These are phyloP conservation scores for Gadus chalcogrammus DNA, from an alignment of 2,113 vertebrate genomes.

Conservation along the genomic window DNA sequence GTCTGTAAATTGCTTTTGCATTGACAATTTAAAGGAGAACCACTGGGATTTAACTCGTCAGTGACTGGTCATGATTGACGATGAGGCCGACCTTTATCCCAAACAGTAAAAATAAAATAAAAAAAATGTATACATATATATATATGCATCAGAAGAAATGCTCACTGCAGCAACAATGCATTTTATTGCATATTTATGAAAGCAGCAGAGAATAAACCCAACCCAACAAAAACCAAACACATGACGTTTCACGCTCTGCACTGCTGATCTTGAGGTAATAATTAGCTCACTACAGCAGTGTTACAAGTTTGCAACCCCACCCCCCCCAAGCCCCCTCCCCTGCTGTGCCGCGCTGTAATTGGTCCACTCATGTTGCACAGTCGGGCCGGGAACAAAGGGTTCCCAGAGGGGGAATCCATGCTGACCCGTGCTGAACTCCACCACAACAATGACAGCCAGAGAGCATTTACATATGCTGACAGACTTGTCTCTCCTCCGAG, in stretches of 20 bases:
- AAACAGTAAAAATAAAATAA: conserved; percentile 29
- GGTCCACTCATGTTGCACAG: conserved; percentile 75
- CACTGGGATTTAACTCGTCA: conserved; percentile 32
- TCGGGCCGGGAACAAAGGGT: conserved; percentile 73
- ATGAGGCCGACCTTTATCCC: conserved; percentile 50
- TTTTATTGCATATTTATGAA: not conserved
- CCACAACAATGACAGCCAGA: conserved; percentile 69
- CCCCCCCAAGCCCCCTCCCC: conserved; percentile 47
- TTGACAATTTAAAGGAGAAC: conserved; percentile 53
- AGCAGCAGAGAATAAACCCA: conserved; percentile 10
- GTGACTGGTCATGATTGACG: conserved; percentile 46
- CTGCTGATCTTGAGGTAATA: conserved; percentile 61
- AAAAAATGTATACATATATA: conserved; percentile 1
- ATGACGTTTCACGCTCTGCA: conserved; percentile 3
- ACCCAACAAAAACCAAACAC: not conserved
- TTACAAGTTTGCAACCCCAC: conserved; percentile 70
- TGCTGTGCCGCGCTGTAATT: conserved; percentile 71
- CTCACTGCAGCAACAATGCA: conserved; percentile 4
- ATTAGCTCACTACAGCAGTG: conserved; percentile 72
- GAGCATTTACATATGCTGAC: conserved; percentile 76
- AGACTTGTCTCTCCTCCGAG: conserved; percentile 67
- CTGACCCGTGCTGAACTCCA: conserved; percentile 71
- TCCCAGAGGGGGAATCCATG: conserved; percentile 69
- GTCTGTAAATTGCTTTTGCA: conserved; percentile 58
- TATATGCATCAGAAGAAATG: conserved; percentile 17